phyloP scores from a whole-genome alignment of 2,113 vertebrate species.

The Paraplagusia blochii region DNA sequence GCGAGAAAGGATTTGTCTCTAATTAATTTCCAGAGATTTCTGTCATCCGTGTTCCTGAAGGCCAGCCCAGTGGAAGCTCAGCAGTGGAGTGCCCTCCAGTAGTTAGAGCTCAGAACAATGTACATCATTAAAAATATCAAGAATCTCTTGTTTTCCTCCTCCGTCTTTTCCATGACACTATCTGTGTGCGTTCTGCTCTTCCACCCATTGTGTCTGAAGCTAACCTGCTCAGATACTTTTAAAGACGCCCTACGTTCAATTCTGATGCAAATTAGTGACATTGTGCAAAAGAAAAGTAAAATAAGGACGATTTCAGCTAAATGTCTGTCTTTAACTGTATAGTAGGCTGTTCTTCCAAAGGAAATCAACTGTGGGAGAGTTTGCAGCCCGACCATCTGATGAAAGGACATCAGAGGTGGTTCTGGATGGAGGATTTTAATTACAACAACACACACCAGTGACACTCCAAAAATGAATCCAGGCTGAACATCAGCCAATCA shows the following conservation, averaged over 20 bases:
- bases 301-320: too few relatives aligned
- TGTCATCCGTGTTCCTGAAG: slow-evolving; percentile 58
- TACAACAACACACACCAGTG: slow-evolving; percentile 75
- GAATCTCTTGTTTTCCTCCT: slow-evolving; percentile 46
- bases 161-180: slow-evolving; percentile 21
- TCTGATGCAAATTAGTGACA: background rate
- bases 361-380: slow-evolving; percentile 59
- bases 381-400: slow-evolving; percentile 76
- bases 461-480: slow-evolving; percentile 74
- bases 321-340: too few relatives aligned
- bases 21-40: slow-evolving; percentile 78
- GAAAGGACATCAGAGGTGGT: slow-evolving; percentile 70
- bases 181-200: slow-evolving; percentile 27
- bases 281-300: too few relatives aligned
- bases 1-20: slow-evolving; percentile 74
- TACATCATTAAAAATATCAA: slow-evolving; percentile 71
- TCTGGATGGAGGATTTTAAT: slow-evolving; percentile 81
- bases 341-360: background rate
- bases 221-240: too few relatives aligned
- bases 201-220: background rate
- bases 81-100: slow-evolving; percentile 57
- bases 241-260: slow-evolving; percentile 10
- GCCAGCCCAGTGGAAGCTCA: slow-evolving; percentile 48
- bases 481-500: slow-evolving; percentile 71
- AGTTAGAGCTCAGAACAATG: slow-evolving; percentile 58